Evolutionary conservation across 92 coral and sea anemone species (phyloP), one percentile per base, ranked within the genome.

Genomic region (Palythoa heliodiscus): DNA sequence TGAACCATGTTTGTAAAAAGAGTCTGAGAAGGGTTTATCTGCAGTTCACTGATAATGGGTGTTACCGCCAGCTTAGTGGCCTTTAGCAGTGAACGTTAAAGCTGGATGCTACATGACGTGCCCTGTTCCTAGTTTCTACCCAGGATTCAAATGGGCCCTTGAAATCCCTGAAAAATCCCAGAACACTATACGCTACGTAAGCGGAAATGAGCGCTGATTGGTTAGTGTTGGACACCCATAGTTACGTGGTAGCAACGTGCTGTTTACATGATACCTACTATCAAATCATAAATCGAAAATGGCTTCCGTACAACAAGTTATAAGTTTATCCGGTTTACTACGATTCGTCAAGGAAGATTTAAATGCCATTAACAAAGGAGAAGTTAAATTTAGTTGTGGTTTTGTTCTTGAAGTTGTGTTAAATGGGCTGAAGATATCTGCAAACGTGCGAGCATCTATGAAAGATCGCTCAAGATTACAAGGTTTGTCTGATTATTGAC

Each of bases 361-460:
- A 75, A 75, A 76, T 19, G 78, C 38, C 52, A 58, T 85, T 48
- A 37, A 75, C 23, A 85, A 74, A 48, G 88, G 88, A 39, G 74
- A 85, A 37, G 38, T 25, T 22, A 85, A 85, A 75, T 86, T 76
- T 64, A 86, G 76, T 24, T 76, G 76, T 76, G 89, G 84, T 60
- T 86, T 76, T 52, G 84, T 86, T 61, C 0, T 86, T 2, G 63
- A 63, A 3, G 58, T 86, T 35, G 55, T n/a, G 71, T 25, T 86
- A 77, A 60, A 50, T 22, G 48, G 57, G 13, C 52, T 39, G 3
- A 66, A 61, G 54, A 76, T 86, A 60, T 66, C 69, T 67, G 89
- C 89, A 17, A 86, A 50, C 52, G 84, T 86, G n/a, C 48, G 89
- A 20, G 84, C 89, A 37, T 86, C 89, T 50, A 77, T 76, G 76